Percentiles rank a stretch among this genome's conserved stretches.
phyloP scores from a whole-genome alignment of 2,797 vertebrate genomes.

The Scolopax rusticola region DNA sequence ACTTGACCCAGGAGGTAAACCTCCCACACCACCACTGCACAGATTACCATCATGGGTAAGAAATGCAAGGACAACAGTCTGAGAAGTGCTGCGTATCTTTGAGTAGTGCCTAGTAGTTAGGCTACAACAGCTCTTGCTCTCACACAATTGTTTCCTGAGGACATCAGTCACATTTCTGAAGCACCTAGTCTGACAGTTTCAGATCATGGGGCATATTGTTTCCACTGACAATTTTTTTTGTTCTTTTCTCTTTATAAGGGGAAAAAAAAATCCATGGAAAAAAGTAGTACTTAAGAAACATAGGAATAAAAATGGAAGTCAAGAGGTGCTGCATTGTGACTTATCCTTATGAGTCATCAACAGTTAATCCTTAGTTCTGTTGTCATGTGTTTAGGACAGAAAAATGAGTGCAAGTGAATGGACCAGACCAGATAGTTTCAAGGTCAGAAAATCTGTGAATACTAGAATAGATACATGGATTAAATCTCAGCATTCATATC shows the following conservation, averaged over 20 bases:
- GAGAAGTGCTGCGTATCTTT: not conserved
- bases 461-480: not conserved
- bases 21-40: conserved; percentile 93
- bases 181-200: not conserved
- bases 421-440: not conserved
- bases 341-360: not conserved
- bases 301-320: not conserved
- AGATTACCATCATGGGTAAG: conserved; percentile 96
- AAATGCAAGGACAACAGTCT: not conserved
- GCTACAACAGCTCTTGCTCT: not conserved
- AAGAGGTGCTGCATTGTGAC: not conserved
- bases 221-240: not conserved
- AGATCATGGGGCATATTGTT: not conserved
- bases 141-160: not conserved
- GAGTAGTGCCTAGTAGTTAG: not conserved
- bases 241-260: not conserved
- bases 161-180: not conserved
- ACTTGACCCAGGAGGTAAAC: conserved; percentile 80
- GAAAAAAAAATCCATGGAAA: not conserved
- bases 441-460: not conserved
- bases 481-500: not conserved
- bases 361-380: not conserved
- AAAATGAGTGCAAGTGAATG: not conserved
- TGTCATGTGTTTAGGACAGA: not conserved
- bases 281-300: not conserved